These are phyloP conservation scores for Philereme transversata DNA, from an alignment of 2,888 invertebrate genomes.

Conservation along the genomic window DNA sequence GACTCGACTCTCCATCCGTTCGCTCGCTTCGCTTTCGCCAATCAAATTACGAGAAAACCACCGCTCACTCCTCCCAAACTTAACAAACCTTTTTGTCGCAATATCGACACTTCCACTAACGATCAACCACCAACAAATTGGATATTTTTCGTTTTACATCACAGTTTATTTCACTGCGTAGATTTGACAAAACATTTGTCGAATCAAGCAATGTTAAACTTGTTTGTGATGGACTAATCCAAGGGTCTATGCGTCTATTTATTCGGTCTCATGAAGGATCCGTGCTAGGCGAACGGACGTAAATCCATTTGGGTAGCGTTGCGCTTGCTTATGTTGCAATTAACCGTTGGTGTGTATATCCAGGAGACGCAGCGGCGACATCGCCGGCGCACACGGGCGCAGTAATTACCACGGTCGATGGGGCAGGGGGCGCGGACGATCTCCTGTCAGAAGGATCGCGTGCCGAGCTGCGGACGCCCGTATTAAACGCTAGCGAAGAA, in stretches of 20 bases:
- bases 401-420: conserved; percentile 76
- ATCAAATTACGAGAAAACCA: conserved; percentile 73
- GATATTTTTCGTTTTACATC: conserved; percentile 28
- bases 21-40: conserved; percentile 59
- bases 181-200: neutral
- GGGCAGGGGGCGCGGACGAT: conserved; percentile 72
- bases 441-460: conserved; percentile 82
- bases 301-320: conserved; percentile 12
- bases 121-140: conserved; percentile 46
- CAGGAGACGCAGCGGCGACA: conserved; percentile 63
- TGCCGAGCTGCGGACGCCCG: conserved; percentile 74
- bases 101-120: conserved; percentile 72
- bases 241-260: neutral
- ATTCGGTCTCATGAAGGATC: neutral
- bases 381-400: conserved; percentile 75
- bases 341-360: conserved; percentile 41
- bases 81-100: conserved; percentile 63
- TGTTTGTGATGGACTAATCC: neutral
- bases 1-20: conserved; percentile 56
- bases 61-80: conserved; percentile 58
- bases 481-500: conserved; percentile 82
- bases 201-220: neutral
- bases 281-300: neutral
- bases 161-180: neutral
- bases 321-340: conserved; percentile 40